Base-by-base conservation (phyloP, 92 coral and sea anemone genomes). In the Ricordea florida region DNA sequence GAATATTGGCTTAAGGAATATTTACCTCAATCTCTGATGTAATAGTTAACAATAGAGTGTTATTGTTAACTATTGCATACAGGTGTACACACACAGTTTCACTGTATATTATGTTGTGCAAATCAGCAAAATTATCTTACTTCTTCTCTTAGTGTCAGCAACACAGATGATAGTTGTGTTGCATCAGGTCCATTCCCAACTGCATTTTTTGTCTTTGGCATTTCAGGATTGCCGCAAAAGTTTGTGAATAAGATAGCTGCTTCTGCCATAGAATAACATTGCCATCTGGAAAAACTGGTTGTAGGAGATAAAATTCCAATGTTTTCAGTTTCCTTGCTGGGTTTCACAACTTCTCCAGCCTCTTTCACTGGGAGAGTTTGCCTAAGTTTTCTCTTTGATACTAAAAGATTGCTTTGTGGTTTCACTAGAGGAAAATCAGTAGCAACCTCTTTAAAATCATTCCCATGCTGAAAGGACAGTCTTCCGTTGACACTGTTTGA, bases 141-240 rank as follows among this genome's bases (percentile, higher is more conserved):
- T 97, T 91, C 97, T 36, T 94, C 94, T 32, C 97, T 70, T 3
- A 94, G 78, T 25, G 67, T 57, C 25, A 88, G 78, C 31, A 88
- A 73, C 7, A 94, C 89, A 24, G 73, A 69, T 13, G 97, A 87
- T 8, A 94, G 90, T 48, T 84, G 89, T 7, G 89, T 87, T 41
- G 96, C 85, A 48, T 78, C 79, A 24, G 61, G 48, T 44, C 66
- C 74, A 18, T 49, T 74, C 20, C 52, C 50, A 8, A 9, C 43
- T 16, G 57, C 66, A 31, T 67, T 59, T 28, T 82, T 75, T n/a
- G 52, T 38, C 34, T 38, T 32, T 70, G 55, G 35, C 41, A 17
- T 70, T 70, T 41, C 3, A 6, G 44, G 11, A 27, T 63, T 20
- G 5, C 46, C n/a, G 24, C 24, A 36, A 27, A 27, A 15, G 33